Percentiles rank a stretch among this genome's conserved stretches.
Evolutionary conservation across 2,113 vertebrate genomes (phyloP).

Genomic region (Hemibagrus wyckioides): DNA sequence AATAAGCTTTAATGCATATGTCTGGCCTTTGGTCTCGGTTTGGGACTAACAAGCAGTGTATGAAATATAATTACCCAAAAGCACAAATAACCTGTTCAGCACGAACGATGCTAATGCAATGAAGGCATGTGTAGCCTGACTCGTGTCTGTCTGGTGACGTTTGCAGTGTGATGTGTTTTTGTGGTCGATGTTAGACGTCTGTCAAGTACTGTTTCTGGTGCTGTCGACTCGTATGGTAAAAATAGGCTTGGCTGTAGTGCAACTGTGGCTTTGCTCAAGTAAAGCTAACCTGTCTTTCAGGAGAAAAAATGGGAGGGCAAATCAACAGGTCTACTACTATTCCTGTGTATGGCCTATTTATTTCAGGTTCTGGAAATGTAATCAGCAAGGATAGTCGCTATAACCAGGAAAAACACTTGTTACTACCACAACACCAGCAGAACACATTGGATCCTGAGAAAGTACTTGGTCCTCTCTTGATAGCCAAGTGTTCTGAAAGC

Average conservation of each 20-base stretch:
- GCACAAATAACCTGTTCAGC: slow-evolving; percentile 36
- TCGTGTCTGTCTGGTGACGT: slow-evolving; percentile 38
- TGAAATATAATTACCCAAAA: slow-evolving; percentile 42
- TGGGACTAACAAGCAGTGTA: slow-evolving; percentile 24
- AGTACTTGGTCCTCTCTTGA: neutral
- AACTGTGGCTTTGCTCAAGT: slow-evolving; percentile 30
- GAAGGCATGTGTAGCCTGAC: slow-evolving; percentile 30
- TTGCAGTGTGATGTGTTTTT: slow-evolving; percentile 10
- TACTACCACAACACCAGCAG: neutral
- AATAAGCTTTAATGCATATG: slow-evolving; percentile 23
- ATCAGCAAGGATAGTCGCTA: neutral
- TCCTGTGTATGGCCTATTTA: neutral
- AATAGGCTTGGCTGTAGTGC: slow-evolving; percentile 6
- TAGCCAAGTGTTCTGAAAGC: neutral
- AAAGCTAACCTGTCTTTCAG: slow-evolving; percentile 15
- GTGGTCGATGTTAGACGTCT: slow-evolving; percentile 20
- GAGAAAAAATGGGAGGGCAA: slow-evolving; percentile 5
- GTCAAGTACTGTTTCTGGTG: neutral
- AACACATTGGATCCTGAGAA: neutral
- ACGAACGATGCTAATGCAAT: slow-evolving; percentile 27
- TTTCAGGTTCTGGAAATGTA: slow-evolving; percentile 21
- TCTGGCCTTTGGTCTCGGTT: slow-evolving; percentile 38
- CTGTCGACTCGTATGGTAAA: neutral
- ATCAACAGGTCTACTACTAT: slow-evolving; percentile 12
- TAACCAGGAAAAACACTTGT: slow-evolving; percentile 21